Percentiles rank a stretch among this genome's conserved stretches.
These are phyloP conservation scores for Oreochromis mossambicus DNA, from an alignment of 2,797 vertebrate genomes.

Conservation along the genomic window DNA sequence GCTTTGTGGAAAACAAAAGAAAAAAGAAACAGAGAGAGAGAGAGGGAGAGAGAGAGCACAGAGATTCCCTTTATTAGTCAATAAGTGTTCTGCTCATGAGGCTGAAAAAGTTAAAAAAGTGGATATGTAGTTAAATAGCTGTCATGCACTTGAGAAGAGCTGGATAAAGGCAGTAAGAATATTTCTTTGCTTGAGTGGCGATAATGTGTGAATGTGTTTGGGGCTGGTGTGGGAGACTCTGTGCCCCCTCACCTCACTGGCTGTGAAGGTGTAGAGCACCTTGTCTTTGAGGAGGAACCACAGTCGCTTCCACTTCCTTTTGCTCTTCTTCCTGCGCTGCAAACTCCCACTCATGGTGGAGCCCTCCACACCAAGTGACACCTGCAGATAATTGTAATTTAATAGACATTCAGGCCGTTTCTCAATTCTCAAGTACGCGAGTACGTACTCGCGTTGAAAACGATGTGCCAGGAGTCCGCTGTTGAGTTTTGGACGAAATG, in stretches of 20 bases:
- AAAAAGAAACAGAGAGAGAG: conserved; percentile 1
- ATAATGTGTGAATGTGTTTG: conserved; percentile 21
- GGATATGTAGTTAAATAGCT: not conserved
- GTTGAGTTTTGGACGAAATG: no score
- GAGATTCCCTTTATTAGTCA: conserved; percentile 52
- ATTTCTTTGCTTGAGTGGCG: not conserved
- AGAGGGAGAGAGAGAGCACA: conserved; percentile 53
- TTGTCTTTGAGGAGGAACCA: conserved; percentile 99
- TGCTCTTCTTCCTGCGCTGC: conserved; percentile 90
- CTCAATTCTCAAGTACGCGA: no score
- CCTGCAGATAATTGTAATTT: conserved; percentile 65
- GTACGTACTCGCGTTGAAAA: no score
- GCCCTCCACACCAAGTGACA: conserved; percentile 84
- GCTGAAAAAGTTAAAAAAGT: not conserved
- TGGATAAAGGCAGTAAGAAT: not conserved
- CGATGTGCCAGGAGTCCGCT: no score
- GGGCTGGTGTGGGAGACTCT: conserved; percentile 78
- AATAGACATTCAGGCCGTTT: not conserved
- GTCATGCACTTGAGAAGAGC: not conserved
- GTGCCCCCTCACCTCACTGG: conserved; percentile 88
- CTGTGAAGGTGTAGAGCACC: conserved; percentile 96
- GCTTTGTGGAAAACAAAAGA: not conserved
- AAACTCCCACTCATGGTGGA: conserved; percentile 90
- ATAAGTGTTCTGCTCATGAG: not conserved
- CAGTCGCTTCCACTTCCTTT: conserved; percentile 94